Evolutionary conservation across 2,888 invertebrate species (phyloP), one percentile per base, ranked within the genome.

Genomic region (Ctena decussata): DNA sequence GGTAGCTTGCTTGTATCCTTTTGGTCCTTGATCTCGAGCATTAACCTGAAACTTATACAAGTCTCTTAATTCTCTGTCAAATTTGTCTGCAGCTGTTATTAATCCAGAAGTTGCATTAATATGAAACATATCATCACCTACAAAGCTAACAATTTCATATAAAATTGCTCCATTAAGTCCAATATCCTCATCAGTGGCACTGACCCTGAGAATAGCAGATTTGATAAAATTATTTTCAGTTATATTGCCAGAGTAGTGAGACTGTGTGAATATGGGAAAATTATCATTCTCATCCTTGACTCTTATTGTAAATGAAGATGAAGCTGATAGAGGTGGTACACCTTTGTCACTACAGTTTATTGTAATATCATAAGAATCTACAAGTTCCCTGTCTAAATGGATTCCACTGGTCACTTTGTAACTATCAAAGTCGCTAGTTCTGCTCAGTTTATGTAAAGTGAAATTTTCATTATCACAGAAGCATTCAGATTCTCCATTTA

Each of bases 201-300:
- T 97, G 6, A 99, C 97, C 89, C 97, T 98, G 5, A 98, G 97
- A 1, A 99, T 98, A 11, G 97, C 85, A 18, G 84, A 74, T 30
- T 91, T 91, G 39, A 77, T 78, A 12, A 39, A 37, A 24, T 91
- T 92, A 73, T 93, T 93, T 84, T 94, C 94, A 21, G 60, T 69
- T 0, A 93, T 74, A 78, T 82, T 86, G 12, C 89, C 89, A 27
- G 81, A 78, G 72, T 92, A 92, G 18, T 80, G 60, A 21, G 71
- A n/a, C 74, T 85, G 84, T 15, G 82, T 97, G 95, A 99, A 99
- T 72, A 97, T 96, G 0, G 99, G 99, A 94, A 98, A 97, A 95
- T 98, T 98, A 96, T 99, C 99, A 96, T 99, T 99, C 74, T 98
- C 97, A 96, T 99, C 99, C 77, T 98, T 96, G 0, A 99, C 90